Evolutionary conservation across 2,797 vertebrate species (phyloP).

Genomic region (Luscinia megarhynchos): DNA sequence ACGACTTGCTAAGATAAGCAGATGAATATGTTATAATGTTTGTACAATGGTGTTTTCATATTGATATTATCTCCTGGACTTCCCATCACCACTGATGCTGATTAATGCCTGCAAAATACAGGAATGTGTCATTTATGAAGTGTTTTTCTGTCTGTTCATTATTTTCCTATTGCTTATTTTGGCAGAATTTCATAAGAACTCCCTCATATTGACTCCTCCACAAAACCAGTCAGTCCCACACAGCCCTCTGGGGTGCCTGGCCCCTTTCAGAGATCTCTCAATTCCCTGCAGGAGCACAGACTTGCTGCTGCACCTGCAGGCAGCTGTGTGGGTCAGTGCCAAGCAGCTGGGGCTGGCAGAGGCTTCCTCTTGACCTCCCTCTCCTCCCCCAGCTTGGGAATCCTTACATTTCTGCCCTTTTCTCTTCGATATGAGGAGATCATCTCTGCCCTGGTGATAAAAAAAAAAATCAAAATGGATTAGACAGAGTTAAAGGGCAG

Average conservation of each 20-base stretch:
- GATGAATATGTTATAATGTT: not conserved
- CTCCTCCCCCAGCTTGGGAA: not conserved
- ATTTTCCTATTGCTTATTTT: not conserved
- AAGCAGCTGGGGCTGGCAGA: constrained; percentile 50
- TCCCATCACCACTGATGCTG: not conserved
- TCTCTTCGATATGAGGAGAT: not conserved
- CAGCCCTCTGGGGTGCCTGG: not conserved
- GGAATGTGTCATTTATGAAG: not conserved
- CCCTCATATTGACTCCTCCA: not conserved
- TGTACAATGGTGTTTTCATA: not conserved
- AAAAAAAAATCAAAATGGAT: not conserved
- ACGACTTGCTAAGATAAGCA: not conserved
- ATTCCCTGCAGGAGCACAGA: not conserved
- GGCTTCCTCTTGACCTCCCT: not conserved
- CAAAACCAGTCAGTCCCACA: not conserved
- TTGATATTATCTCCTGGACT: not conserved
- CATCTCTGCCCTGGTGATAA: not conserved
- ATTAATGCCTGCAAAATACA: not conserved
- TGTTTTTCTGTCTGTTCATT: not conserved
- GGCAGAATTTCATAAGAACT: not conserved
- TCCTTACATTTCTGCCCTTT: not conserved
- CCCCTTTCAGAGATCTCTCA: not conserved
- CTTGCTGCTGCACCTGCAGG: no score
- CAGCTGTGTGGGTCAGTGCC: not conserved
- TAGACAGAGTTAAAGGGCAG: not conserved